phyloP scores from a whole-genome alignment of 30 jellyfish, hydroid and myxozoan species.

The Aurelia aurita region DNA sequence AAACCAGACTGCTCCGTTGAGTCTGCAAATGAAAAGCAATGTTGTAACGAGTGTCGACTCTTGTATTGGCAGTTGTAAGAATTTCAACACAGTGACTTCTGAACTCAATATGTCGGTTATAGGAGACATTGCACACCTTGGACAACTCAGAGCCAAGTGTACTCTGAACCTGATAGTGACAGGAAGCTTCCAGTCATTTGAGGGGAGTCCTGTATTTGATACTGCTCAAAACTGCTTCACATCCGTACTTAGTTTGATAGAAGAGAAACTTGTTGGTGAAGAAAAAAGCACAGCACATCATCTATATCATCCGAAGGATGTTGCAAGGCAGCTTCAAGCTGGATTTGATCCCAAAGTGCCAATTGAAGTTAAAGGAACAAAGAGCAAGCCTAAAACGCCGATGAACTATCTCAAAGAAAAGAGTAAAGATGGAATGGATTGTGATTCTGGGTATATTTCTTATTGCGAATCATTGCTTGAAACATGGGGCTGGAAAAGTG shows the following conservation, averaged over 20 bases:
- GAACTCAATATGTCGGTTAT: background rate
- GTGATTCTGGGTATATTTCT: background rate
- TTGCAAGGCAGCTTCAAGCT: background rate
- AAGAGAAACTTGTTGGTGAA: background rate
- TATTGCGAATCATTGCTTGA: background rate
- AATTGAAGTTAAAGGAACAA: background rate
- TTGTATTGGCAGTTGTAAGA: background rate
- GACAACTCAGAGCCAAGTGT: background rate
- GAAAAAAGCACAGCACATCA: background rate
- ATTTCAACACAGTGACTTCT: background rate
- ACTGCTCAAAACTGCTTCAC: background rate
- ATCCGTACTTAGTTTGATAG: background rate
- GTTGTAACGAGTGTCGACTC: background rate
- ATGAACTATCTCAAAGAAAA: background rate
- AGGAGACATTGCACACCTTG: background rate
- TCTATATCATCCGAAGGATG: background rate
- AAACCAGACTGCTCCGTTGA: background rate
- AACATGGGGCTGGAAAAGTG: conserved; percentile 10
- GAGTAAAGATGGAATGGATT: background rate
- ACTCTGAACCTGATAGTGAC: background rate
- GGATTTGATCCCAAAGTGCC: background rate
- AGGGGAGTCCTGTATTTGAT: background rate
- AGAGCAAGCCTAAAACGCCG: background rate
- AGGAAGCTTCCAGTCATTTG: background rate
- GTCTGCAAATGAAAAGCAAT: background rate